Base-by-base conservation (phyloP, 2,797 vertebrate genomes). In the Decapterus maruadsi region DNA sequence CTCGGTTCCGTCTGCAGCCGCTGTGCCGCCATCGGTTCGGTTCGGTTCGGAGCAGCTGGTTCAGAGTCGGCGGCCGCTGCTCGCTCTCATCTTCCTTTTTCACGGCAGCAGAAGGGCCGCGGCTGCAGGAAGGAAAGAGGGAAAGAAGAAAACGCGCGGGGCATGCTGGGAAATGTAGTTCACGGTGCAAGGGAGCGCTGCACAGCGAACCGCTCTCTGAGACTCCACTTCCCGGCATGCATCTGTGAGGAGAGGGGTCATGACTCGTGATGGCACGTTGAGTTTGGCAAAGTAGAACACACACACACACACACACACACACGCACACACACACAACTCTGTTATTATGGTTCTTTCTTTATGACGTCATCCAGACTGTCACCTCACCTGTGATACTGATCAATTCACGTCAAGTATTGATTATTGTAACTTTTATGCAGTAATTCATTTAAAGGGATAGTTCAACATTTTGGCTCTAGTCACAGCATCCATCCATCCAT, bases 61-160 rank as follows among this genome's bases (percentile, higher is more conserved):
- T 82, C 84, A 31, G 74, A 60, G 66, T 73, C 80, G 46, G 62
- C 31, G 62, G 48, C 78, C 4, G 82, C 83, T 0, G 68, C 81
- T 6, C 72, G 71, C 85, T 80, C 84, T 88, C 89, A 85, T 92
- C 92, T 92, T 93, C 26, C 90, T 87, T 90, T 92, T 93, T 86
- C 87, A 86, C 83, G 72, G 84, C 26, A 26, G 26, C 89, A 88
- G 88, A 92, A 90, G 87, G 90, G 90, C 90, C 90, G 91, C 90
- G 82, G 75, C 90, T 90, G 84, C 77, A 26, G 26, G 26, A 26
- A 85, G 90, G 87, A 87, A 85, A 77, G 76, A 85, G 72, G 74
- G 78, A 86, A 87, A 86, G 89, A 91, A 88, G 80, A 87, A 90
- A 83, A 77, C 11, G 54, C 74, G 72, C 81, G 14, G 4, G 36